These are phyloP conservation scores for Callinectes sapidus DNA, from an alignment of 2,888 invertebrate species.

Conservation along the genomic window DNA sequence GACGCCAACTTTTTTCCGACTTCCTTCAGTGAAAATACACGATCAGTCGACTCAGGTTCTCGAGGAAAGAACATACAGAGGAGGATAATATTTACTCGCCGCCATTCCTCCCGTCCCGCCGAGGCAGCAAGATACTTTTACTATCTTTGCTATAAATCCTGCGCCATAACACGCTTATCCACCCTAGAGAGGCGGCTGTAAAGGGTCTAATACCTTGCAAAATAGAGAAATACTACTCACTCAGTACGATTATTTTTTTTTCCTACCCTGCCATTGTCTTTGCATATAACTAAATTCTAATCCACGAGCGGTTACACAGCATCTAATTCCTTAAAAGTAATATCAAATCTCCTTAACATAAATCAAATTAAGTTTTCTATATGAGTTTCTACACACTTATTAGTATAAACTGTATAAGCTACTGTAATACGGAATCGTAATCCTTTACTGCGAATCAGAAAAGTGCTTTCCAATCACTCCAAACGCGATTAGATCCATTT, in stretches of 20 bases:
- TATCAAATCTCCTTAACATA: too few species aligned
- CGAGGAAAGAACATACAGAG: constrained; percentile 5
- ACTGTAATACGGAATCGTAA: too few species aligned
- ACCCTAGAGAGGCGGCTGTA: background rate
- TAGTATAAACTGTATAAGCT: too few species aligned
- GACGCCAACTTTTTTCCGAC: background rate
- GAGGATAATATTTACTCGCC: constrained; percentile 10
- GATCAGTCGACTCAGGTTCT: constrained; percentile 12
- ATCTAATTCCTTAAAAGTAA: too few species aligned
- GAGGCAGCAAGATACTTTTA: constrained; percentile 16
- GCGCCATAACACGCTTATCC: background rate
- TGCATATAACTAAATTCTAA: too few species aligned
- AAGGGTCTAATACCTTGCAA: background rate
- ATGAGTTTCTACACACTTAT: too few species aligned
- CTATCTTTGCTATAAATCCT: constrained; percentile 16
- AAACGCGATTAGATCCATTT: background rate
- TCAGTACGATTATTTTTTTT: background rate
- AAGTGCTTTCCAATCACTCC: background rate
- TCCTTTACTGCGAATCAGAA: background rate
- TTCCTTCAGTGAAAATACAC: constrained; percentile 19
- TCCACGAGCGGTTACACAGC: too few species aligned
- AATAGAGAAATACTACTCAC: background rate
- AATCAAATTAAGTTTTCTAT: too few species aligned
- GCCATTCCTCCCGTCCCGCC: constrained; percentile 8
- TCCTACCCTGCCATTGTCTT: background rate